Conservation (phyloP, 2,888 invertebrate species). For the Spodoptera exigua region DNA sequence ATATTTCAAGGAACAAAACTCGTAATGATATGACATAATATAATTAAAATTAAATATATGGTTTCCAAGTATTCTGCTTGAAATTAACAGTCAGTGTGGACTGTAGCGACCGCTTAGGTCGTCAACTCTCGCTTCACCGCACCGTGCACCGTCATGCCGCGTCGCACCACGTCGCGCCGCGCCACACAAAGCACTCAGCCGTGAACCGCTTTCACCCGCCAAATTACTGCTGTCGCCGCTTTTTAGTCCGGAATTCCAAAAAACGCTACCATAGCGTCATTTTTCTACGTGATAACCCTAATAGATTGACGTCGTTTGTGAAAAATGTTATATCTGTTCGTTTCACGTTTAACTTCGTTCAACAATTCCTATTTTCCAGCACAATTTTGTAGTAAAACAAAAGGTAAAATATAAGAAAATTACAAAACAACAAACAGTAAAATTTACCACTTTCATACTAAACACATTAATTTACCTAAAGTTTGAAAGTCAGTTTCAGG, state of each 20-base stretch:
- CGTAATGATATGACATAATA: too few species aligned
- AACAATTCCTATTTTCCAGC: neutral
- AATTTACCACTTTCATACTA: constrained; percentile 34
- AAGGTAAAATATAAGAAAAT: constrained; percentile 8
- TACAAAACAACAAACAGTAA: constrained; percentile 22
- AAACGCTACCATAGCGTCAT: constrained; percentile 49
- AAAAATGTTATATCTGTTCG: constrained; percentile 21
- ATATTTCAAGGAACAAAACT: too few species aligned
- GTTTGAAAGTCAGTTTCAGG: constrained; percentile 42
- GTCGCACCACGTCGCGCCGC: constrained; percentile 6
- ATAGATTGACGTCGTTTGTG: constrained; percentile 43
- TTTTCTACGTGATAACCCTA: constrained; percentile 40
- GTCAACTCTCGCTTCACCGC: constrained; percentile 5
- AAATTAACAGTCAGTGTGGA: constrained; percentile 49
- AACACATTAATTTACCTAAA: constrained; percentile 34
- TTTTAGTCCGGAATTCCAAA: constrained; percentile 41
- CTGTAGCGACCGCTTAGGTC: constrained; percentile 31
- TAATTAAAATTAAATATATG: too few species aligned
- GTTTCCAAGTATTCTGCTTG: neutral
- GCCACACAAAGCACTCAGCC: constrained; percentile 53
- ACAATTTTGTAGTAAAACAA: constrained; percentile 1
- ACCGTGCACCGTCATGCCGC: neutral
- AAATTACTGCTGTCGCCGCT: constrained; percentile 58
- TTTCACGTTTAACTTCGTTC: constrained; percentile 18
- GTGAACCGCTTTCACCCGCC: constrained; percentile 60